phyloP scores from a whole-genome alignment of 2,113 vertebrate genomes.

The Neolamprologus modestus region DNA sequence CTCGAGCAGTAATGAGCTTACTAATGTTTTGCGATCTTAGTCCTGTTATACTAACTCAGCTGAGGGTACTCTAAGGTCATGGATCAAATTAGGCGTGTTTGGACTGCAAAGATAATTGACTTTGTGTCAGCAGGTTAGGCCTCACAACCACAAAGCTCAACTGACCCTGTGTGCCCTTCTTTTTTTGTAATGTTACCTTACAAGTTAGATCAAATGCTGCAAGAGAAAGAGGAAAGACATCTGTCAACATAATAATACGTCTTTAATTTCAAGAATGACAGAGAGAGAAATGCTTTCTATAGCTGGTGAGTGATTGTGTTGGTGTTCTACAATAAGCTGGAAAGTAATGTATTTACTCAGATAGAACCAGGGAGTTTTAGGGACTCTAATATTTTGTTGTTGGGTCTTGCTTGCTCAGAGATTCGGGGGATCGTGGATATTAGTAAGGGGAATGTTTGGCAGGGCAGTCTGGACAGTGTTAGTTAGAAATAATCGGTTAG shows the following conservation, averaged over 20 bases:
- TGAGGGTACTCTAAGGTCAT: not conserved
- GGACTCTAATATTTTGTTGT: not conserved
- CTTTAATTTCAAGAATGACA: not conserved
- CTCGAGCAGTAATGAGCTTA: slow-evolving; percentile 28
- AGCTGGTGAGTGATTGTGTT: not conserved
- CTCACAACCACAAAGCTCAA: not conserved
- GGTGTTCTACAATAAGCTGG: not conserved
- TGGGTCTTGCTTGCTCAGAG: not conserved
- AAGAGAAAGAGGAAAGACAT: not conserved
- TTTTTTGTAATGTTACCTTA: not conserved
- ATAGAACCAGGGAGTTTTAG: not conserved
- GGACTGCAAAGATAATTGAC: not conserved
- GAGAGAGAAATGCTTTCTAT: not conserved
- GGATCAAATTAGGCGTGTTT: not conserved
- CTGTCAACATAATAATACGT: not conserved
- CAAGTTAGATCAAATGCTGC: not conserved
- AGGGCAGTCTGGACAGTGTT: not conserved
- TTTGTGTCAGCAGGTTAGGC: not conserved
- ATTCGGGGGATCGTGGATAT: not conserved
- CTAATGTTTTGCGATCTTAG: slow-evolving; percentile 21
- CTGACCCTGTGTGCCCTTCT: not conserved
- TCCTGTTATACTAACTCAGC: slow-evolving; percentile 8
- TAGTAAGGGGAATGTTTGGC: not conserved
- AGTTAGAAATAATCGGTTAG: not conserved
- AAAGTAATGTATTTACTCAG: not conserved